Base-by-base conservation (phyloP, 2,888 invertebrate genomes). In the Arge pagana region DNA sequence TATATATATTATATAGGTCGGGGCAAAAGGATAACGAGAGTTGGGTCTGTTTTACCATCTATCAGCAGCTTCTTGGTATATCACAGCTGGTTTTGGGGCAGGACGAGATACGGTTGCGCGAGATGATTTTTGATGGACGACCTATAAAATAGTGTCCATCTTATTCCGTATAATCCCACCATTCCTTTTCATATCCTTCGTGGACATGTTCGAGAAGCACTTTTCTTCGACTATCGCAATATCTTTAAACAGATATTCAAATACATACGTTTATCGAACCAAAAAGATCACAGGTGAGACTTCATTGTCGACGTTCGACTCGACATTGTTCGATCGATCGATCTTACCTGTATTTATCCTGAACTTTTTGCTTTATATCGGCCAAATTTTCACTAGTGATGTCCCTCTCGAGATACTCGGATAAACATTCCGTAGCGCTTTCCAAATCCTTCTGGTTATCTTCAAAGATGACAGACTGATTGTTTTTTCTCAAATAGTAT, bases 401-500 rank as follows among this genome's bases (percentile, higher is more conserved):
- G 80, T 99, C 97, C 72, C 96, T 83, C 83, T 99, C 98, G 68
- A 99, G 85, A 81, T 96, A 97, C 81, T 96, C 97, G 18, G 96
- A 96, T 63, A 99, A 84, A 65, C 89, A 93, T 81, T 99, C 98
- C 28, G 98, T 98, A 65, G 98, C 96, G 68, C 90, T 90, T 81
- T 99, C 98, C 68, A 98, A 83, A 83, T 98, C 97, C 72, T 90
- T 91, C 84, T 98, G 97, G 85, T 97, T 97, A 79, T 93, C 95
- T 85, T 98, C 97, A 79, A 98, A 99, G 77, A 99, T 96, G 79
- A 93, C 91, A 70, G 96, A 94, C 81, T 98, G 97, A 82, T 99
- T 98, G 83, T 95, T 98, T 82, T 96, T 95, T 78, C 88, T 87
- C 75, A 98, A 85, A 80, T 98, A 99, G 81, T 95, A 99, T 68